phyloP scores from a whole-genome alignment of 2,113 vertebrate genomes.

The Oreotrochilus melanogaster region DNA sequence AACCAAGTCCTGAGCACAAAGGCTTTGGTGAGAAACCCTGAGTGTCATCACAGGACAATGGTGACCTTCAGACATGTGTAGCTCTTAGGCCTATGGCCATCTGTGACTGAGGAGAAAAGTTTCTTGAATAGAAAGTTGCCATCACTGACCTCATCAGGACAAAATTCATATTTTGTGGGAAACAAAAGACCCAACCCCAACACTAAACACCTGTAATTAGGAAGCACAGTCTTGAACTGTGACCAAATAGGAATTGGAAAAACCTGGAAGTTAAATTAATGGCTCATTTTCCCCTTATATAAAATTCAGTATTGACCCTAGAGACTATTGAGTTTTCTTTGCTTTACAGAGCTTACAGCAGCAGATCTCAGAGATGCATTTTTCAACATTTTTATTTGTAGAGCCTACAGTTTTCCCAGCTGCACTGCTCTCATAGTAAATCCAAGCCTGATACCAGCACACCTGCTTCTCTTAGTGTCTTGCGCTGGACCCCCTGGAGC shows the following conservation, averaged over 20 bases:
- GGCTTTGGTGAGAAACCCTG: not conserved
- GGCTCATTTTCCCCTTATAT: not conserved
- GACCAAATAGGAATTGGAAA: conserved; percentile 50
- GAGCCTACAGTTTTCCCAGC: not conserved
- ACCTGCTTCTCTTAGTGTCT: not conserved
- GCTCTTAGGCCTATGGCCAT: not conserved
- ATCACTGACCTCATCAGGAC: not conserved
- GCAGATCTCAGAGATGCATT: not conserved
- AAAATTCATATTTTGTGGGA: not conserved
- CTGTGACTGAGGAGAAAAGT: not conserved
- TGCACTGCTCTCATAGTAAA: not conserved
- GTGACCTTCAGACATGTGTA: not conserved
- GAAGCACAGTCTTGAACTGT: conserved; percentile 7
- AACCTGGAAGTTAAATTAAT: conserved; percentile 34
- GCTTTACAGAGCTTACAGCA: conserved; percentile 20
- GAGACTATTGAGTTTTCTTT: not conserved
- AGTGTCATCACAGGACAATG: not conserved
- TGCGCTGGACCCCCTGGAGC: not conserved
- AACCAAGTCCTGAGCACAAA: not conserved
- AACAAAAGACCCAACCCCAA: not conserved
- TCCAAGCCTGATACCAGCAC: not conserved
- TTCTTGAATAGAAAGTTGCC: conserved; percentile 8
- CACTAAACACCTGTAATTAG: not conserved
- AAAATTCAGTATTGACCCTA: not conserved
- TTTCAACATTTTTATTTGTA: not conserved